Evolutionary conservation across 2,888 invertebrate species (phyloP), one percentile per base, ranked within the genome.

Genomic region (Macroteleia sp.): DNA sequence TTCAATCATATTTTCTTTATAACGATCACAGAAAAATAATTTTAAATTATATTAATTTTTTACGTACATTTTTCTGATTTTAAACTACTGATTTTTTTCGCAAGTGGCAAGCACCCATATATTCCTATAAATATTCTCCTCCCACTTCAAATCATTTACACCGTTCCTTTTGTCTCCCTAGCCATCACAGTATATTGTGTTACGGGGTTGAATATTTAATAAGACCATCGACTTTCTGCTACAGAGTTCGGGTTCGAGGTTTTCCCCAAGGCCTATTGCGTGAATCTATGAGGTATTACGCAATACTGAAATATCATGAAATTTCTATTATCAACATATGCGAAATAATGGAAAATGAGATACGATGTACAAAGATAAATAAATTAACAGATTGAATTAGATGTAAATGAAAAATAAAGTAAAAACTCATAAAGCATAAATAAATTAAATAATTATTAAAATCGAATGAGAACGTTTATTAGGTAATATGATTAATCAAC

Each of bases 131-230:
- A 25, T 25, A 25, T 25, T 25, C 25, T 25, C 25, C 64, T 54
- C 62, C 59, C 70, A 66, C 74, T 69, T 79, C 61, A 69, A 80
- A 76, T 78, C 73, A 78, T 80, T 80, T 80, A 76, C 69, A 67
- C 71, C 59, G 52, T 41, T 52, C 34, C 34, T 48, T 25, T 56
- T 66, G 73, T 73, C 66, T 48, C 76, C 62, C 70, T 66, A n/a
- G 76, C 41, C 52, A 44, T 54, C 54, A 17, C 86, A 86, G 89
- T 87, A 92, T 92, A 92, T 92, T 92, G 91, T 92, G 92, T 92
- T 92, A 91, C 91, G 87, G 89, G 90, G 86, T 89, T 92, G 92
- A 92, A 92, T 92, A 92, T 92, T 92, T 92, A 92, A 92, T 90
- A 89, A 91, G 89, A 77, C 81, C 82, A 81, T 85, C 83, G 86